phyloP scores from a whole-genome alignment of 2,797 vertebrate genomes.

The Coluber constrictor region DNA sequence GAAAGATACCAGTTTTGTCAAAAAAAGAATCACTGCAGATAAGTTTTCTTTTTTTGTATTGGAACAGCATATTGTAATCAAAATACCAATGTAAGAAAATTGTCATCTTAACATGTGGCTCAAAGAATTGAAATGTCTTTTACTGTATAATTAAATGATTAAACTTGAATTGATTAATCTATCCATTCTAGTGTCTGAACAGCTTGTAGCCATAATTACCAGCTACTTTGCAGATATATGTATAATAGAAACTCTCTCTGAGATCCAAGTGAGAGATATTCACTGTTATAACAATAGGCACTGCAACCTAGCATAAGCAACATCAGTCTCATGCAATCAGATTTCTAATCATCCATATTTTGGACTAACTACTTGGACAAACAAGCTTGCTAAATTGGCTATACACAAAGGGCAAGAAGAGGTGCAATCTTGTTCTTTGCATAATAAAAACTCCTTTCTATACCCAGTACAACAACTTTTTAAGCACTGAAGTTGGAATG shows the following conservation, averaged over 20 bases:
- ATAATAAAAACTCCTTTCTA: not conserved
- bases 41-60: not conserved
- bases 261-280: not conserved
- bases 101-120: not conserved
- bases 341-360: constrained; percentile 1
- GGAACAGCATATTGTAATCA: not conserved
- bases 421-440: constrained; percentile 1
- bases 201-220: not conserved
- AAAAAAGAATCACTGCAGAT: not conserved
- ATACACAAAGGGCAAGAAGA: not conserved
- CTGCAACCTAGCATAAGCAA: not conserved
- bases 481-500: not conserved
- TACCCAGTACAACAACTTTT: not conserved
- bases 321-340: not conserved
- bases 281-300: not conserved
- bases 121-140: not conserved
- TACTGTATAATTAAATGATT: not conserved
- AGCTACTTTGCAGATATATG: not conserved
- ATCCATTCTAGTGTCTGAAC: not conserved
- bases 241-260: not conserved
- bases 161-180: not conserved
- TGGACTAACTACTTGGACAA: not conserved
- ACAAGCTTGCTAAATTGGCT: constrained; percentile 5
- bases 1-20: not conserved
- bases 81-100: not conserved